Conservation (phyloP, 2,113 vertebrate species). For the Poeciliopsis retropinna region DNA sequence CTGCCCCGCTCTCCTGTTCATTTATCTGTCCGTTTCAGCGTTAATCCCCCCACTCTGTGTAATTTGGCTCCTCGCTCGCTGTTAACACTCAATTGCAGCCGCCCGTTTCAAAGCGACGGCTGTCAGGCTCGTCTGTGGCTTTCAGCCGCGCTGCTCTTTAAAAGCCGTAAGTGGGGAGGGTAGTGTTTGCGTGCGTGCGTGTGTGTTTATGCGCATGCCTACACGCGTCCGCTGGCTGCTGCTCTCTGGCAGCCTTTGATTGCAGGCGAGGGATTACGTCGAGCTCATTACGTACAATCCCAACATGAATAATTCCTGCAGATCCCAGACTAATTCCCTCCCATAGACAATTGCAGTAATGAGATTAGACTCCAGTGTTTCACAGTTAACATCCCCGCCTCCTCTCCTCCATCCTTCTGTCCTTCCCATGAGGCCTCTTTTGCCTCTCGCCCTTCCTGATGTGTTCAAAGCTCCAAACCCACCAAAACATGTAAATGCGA, state of each 20-base stretch:
- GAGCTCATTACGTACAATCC: conserved; percentile 73
- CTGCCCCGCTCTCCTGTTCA: conserved; percentile 47
- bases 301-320: conserved; percentile 79
- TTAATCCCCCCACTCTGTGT: conserved; percentile 70
- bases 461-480: conserved; percentile 2
- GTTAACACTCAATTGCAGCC: conserved; percentile 71
- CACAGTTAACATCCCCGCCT: conserved; percentile 47
- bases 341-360: conserved; percentile 80
- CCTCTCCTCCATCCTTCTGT: conserved; percentile 20
- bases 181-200: conserved; percentile 7
- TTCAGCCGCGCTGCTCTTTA: conserved; percentile 58
- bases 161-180: conserved; percentile 25
- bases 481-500: neutral
- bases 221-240: conserved; percentile 34
- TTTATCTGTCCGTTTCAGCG: conserved; percentile 68
- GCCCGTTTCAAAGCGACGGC: conserved; percentile 64
- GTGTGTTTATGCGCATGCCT: conserved; percentile 21
- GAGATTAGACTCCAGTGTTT: conserved; percentile 75
- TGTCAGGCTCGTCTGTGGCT: conserved; percentile 58
- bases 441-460: neutral
- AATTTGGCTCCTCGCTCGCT: conserved; percentile 66
- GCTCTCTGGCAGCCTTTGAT: conserved; percentile 67
- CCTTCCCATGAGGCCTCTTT: conserved; percentile 25
- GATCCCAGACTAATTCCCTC: conserved; percentile 79
- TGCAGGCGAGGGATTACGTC: conserved; percentile 74